Evolutionary conservation across 2,888 invertebrate genomes (phyloP).

Genomic region (Diarsia brunnea): DNA sequence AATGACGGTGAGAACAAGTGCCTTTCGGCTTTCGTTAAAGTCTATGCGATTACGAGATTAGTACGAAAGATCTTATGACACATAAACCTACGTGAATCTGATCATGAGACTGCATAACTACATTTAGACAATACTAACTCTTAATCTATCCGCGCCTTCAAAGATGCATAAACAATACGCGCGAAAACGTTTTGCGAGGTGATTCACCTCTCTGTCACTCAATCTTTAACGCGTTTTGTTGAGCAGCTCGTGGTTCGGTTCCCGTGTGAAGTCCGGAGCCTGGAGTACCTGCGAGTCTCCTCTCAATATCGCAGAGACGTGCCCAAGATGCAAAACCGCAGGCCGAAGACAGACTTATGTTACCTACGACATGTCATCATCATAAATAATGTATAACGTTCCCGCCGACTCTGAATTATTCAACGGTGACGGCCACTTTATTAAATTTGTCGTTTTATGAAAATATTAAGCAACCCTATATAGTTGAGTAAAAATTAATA

Average conservation of each 20-base stretch:
- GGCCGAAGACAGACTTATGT: slow-evolving; percentile 84
- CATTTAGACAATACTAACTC: neutral
- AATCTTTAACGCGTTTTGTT: slow-evolving; percentile 47
- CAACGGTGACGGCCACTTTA: slow-evolving; percentile 88
- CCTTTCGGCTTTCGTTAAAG: no score
- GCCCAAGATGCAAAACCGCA: slow-evolving; percentile 88
- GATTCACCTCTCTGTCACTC: slow-evolving; percentile 29
- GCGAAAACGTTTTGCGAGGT: slow-evolving; percentile 15
- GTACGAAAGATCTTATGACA: neutral
- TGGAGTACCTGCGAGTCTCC: slow-evolving; percentile 60
- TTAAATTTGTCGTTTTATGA: slow-evolving; percentile 88
- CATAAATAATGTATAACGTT: slow-evolving; percentile 89
- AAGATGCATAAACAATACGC: slow-evolving; percentile 11
- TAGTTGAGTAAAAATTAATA: slow-evolving; percentile 79
- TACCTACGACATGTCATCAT: slow-evolving; percentile 87
- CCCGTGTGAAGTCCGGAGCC: slow-evolving; percentile 57
- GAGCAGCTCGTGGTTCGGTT: slow-evolving; percentile 45
- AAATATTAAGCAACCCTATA: slow-evolving; percentile 79
- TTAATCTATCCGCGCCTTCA: slow-evolving; percentile 1
- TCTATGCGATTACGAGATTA: neutral
- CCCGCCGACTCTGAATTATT: slow-evolving; percentile 86
- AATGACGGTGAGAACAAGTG: no score
- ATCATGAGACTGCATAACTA: neutral
- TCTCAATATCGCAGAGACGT: slow-evolving; percentile 85
- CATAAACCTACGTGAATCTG: neutral